phyloP scores from a whole-genome alignment of 2,888 invertebrate genomes.

The Melinopterus prodromus region DNA sequence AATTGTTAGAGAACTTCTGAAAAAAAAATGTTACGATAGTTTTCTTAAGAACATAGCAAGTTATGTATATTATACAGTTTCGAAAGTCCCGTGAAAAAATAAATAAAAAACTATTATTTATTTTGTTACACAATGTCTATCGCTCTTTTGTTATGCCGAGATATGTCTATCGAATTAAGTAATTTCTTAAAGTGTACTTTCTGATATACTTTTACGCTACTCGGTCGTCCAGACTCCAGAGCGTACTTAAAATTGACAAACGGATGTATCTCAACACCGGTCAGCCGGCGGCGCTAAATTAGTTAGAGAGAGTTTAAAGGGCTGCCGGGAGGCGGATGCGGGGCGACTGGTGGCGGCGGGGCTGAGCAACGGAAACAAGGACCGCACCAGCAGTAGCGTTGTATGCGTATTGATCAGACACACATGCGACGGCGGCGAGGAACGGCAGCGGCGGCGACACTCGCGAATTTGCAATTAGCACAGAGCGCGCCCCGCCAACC shows the following conservation, averaged over 20 bases:
- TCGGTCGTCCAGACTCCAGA: neutral
- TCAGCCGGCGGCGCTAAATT: neutral
- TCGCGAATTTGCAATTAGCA: neutral
- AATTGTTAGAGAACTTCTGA: too few species aligned
- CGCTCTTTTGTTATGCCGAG: too few species aligned
- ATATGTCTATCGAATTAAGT: too few species aligned
- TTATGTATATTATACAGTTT: too few species aligned
- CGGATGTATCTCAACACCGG: neutral
- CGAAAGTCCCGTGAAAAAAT: too few species aligned
- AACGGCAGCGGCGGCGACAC: neutral
- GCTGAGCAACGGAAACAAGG: neutral
- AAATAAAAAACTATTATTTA: too few species aligned
- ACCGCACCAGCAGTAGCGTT: neutral
- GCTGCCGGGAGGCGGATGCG: neutral
- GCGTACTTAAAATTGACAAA: neutral
- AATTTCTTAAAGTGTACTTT: too few species aligned
- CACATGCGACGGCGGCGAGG: neutral
- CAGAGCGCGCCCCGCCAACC: neutral
- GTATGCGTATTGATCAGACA: conserved; percentile 4
- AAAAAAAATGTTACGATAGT: too few species aligned
- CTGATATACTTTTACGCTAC: too few species aligned
- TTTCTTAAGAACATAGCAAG: too few species aligned
- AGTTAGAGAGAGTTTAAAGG: neutral
- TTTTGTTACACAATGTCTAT: too few species aligned
- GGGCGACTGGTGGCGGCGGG: neutral